Percentiles rank a stretch among this genome's conserved stretches.
Evolutionary conservation across 2,797 vertebrate genomes (phyloP).

Genomic region (Jordanella pulchra): DNA sequence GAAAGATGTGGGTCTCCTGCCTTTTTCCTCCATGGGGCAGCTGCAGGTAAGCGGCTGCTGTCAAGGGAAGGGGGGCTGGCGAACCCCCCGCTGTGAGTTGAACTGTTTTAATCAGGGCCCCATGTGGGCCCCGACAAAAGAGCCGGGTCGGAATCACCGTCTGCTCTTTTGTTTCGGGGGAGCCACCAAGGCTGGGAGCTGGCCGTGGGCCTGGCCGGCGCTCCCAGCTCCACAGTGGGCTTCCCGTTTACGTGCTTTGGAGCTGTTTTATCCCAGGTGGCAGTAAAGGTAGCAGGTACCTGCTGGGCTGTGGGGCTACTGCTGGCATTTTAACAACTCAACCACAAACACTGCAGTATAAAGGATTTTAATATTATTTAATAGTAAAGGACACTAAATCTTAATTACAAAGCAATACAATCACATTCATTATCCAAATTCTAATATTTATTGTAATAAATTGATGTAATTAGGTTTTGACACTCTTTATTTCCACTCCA

Average conservation of each 20-base stretch:
- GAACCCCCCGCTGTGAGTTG: conserved; percentile 65
- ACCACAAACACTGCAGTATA: neutral
- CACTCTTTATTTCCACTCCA: too few species aligned
- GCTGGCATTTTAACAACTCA: neutral
- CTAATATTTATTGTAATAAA: neutral
- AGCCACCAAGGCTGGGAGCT: conserved; percentile 70
- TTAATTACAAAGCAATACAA: neutral
- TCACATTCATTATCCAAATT: neutral
- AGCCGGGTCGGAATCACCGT: conserved; percentile 70
- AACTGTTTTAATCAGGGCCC: conserved; percentile 77
- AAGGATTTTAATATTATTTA: neutral
- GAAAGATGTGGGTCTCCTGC: neutral
- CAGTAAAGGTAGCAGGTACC: conserved; percentile 58
- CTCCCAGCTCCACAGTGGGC: conserved; percentile 59
- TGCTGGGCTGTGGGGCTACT: conserved; percentile 1
- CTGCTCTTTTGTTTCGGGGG: conserved; percentile 79
- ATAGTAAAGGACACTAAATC: neutral
- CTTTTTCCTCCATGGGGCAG: conserved; percentile 41
- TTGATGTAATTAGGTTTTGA: neutral
- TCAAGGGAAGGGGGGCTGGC: conserved; percentile 33
- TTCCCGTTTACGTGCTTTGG: conserved; percentile 68
- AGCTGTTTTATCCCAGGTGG: conserved; percentile 69
- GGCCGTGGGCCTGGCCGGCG: conserved; percentile 30
- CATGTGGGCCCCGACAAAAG: conserved; percentile 78
- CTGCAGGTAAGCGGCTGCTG: conserved; percentile 52